These are phyloP conservation scores for Campylomormyrus tamandua DNA, from an alignment of 2,113 vertebrate species.

Conservation along the genomic window DNA sequence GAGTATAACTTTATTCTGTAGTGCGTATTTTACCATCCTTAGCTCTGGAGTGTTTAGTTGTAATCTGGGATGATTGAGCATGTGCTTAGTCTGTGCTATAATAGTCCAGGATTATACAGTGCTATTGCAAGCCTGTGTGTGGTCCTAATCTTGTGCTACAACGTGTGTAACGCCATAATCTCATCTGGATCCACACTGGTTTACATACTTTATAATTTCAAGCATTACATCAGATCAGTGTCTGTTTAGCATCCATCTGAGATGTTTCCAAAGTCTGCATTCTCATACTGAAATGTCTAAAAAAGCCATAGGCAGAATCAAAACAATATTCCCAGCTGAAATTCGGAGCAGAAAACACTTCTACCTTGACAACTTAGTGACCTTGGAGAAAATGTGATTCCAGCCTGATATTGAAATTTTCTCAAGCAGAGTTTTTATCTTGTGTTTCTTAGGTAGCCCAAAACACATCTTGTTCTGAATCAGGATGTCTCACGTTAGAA, in stretches of 20 bases:
- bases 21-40: background rate
- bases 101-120: conserved; percentile 56
- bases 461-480: background rate
- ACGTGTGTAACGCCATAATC: conserved; percentile 34
- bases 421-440: background rate
- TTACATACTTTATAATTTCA: conserved; percentile 32
- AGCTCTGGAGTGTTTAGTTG: conserved; percentile 14
- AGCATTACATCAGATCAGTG: conserved; percentile 31
- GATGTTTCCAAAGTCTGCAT: conserved; percentile 35
- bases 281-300: conserved; percentile 35
- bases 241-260: conserved; percentile 32
- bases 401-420: background rate
- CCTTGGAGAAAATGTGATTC: background rate
- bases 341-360: background rate
- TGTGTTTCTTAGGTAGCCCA: background rate
- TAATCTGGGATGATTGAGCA: conserved; percentile 33
- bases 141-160: conserved; percentile 28
- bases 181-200: conserved; percentile 38
- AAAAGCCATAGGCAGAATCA: background rate
- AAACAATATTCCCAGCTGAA: background rate
- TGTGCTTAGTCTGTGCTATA: conserved; percentile 28
- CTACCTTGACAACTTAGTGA: background rate
- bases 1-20: background rate
- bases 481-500: background rate
- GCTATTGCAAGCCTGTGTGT: conserved; percentile 24